Percentiles rank a stretch among this genome's conserved stretches.
These are phyloP conservation scores for Trichechus manatus DNA, from an alignment of 2,113 vertebrate species.

Conservation along the genomic window DNA sequence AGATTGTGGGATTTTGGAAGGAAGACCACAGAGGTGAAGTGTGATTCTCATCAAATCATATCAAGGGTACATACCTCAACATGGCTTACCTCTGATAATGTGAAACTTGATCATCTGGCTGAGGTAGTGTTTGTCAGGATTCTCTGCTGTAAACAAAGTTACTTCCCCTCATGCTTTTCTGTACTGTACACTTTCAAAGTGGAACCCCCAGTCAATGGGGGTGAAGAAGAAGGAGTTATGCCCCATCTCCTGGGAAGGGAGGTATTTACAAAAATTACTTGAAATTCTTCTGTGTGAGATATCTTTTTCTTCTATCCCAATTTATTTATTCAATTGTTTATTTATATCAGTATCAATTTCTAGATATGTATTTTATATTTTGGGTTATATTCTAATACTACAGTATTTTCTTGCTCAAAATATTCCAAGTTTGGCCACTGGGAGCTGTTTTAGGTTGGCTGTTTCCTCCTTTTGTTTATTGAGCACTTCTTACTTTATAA, in stretches of 20 bases:
- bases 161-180: neutral
- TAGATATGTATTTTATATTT: neutral
- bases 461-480: neutral
- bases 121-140: neutral
- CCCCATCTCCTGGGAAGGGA: neutral
- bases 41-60: neutral
- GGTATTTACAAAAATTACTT: neutral
- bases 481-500: neutral
- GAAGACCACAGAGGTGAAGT: neutral
- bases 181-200: neutral
- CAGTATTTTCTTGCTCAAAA: constrained; percentile 25
- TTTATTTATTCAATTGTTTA: neutral
- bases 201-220: neutral
- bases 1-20: neutral
- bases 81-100: too few relatives aligned
- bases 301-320: neutral
- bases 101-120: neutral
- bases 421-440: neutral
- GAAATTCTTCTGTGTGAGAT: neutral
- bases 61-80: too few relatives aligned
- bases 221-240: neutral
- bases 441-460: neutral
- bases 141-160: neutral
- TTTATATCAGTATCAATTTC: neutral
- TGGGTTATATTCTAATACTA: neutral